These are phyloP conservation scores for Chelidonichthys spinosus DNA, from an alignment of 2,797 vertebrate genomes.

Conservation along the genomic window DNA sequence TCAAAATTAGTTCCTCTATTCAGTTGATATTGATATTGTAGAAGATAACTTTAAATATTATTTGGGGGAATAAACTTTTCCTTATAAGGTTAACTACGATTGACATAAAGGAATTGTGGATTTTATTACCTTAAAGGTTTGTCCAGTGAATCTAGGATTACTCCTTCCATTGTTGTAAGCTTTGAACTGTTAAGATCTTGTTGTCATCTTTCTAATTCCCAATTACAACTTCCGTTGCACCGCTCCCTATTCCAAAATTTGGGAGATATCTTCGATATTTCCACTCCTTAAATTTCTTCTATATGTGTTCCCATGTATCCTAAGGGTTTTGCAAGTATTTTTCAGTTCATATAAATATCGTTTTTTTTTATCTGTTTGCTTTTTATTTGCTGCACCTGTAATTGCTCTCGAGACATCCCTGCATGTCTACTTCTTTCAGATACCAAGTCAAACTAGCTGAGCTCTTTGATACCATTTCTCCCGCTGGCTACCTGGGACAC, in stretches of 20 bases:
- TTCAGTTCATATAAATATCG: background rate
- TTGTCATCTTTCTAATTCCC: background rate
- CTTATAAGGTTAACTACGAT: no score
- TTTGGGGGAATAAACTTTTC: no score
- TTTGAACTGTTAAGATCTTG: background rate
- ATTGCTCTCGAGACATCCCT: conserved; percentile 23
- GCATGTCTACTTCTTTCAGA: conserved; percentile 11
- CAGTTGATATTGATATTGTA: background rate
- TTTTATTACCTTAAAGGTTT: background rate
- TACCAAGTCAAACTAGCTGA: conserved; percentile 14
- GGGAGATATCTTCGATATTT: conserved; percentile 4
- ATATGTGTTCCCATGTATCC: background rate
- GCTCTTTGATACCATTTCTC: conserved; percentile 13
- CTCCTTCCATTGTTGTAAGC: background rate
- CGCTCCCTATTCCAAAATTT: background rate
- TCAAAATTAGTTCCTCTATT: background rate
- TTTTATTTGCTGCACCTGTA: conserved; percentile 29
- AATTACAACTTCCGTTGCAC: background rate
- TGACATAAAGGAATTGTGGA: no score
- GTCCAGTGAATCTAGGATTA: background rate
- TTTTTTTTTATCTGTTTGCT: conserved; percentile 24
- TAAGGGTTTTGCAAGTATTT: background rate
- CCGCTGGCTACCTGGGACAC: background rate
- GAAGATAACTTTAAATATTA: background rate
- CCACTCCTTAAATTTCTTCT: background rate